Evolutionary conservation across 2,113 vertebrate species (phyloP).

Genomic region (Speoplatyrhinus poulsoni): DNA sequence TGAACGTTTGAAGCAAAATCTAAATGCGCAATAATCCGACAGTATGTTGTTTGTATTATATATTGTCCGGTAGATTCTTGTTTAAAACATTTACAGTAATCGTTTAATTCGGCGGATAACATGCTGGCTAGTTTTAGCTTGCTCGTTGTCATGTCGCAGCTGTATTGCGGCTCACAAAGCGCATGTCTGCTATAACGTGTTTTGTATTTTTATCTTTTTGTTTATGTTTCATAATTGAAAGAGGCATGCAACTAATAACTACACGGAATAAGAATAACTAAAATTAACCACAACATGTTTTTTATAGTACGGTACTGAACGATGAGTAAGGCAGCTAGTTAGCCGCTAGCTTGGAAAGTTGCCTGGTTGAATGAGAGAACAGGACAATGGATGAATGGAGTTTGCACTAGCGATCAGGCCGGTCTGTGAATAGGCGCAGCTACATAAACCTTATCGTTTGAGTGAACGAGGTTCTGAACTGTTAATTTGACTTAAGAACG

Average conservation of each 20-base stretch:
- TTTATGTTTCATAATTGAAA: not conserved
- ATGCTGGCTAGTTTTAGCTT: not conserved
- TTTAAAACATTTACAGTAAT: no score
- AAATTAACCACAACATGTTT: no score
- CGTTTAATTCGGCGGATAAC: conserved; percentile 8
- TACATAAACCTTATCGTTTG: not conserved
- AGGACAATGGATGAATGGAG: not conserved
- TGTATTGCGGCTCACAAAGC: not conserved
- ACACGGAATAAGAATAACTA: no score
- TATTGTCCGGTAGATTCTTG: no score
- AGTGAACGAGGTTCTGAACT: not conserved
- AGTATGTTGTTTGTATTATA: no score
- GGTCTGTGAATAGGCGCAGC: not conserved
- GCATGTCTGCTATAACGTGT: not conserved
- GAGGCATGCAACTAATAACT: no score
- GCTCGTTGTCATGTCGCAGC: conserved; percentile 4
- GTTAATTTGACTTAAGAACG: no score
- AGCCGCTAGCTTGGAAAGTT: conserved; percentile 30
- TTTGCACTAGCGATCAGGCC: not conserved
- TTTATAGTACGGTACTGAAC: no score
- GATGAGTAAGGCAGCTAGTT: not conserved
- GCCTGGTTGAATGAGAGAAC: conserved; percentile 32
- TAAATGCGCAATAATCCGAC: no score
- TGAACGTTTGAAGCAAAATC: no score
- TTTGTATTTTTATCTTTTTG: not conserved